phyloP scores from a whole-genome alignment of 2,888 invertebrate genomes.

The Macrophya annulata region DNA sequence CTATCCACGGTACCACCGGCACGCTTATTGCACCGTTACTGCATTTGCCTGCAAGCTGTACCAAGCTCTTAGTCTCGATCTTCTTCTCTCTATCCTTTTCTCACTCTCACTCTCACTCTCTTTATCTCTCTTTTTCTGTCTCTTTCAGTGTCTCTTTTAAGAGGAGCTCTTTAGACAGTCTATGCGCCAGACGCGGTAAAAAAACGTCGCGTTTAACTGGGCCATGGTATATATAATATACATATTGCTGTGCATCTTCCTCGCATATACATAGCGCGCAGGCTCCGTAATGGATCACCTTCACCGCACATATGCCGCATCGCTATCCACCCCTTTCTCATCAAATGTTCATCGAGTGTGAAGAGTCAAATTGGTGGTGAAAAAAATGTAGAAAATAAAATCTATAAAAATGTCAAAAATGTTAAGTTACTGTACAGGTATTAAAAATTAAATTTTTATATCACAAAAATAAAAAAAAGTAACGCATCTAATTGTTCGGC shows the following conservation, averaged over 20 bases:
- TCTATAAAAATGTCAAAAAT: not conserved
- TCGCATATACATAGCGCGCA: not conserved
- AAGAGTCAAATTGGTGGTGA: not conserved
- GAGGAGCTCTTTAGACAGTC: slow-evolving; percentile 39
- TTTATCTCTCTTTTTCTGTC: slow-evolving; percentile 8
- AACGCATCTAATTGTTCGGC: too few relatives aligned
- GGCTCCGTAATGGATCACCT: not conserved
- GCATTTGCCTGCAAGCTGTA: not conserved
- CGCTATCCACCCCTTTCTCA: not conserved
- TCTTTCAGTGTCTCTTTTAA: slow-evolving; percentile 7
- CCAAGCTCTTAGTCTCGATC: not conserved
- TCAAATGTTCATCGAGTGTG: slow-evolving; percentile 24
- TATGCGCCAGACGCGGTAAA: slow-evolving; percentile 37
- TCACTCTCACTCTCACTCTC: not conserved
- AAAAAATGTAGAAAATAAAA: not conserved
- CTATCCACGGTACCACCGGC: slow-evolving; percentile 40
- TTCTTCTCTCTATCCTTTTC: not conserved
- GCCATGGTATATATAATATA: slow-evolving; percentile 51
- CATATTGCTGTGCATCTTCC: slow-evolving; percentile 19
- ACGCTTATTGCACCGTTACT: slow-evolving; percentile 53
- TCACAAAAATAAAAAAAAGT: not conserved
- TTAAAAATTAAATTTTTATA: not conserved
- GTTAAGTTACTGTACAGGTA: not conserved
- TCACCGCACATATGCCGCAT: not conserved
- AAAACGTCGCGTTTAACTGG: slow-evolving; percentile 51